A percentile compares a stretch with the other conserved stretches of the same genome.
These are phyloP conservation scores for Mantis religiosa DNA, from an alignment of 2,888 invertebrate species.

Conservation along the genomic window DNA sequence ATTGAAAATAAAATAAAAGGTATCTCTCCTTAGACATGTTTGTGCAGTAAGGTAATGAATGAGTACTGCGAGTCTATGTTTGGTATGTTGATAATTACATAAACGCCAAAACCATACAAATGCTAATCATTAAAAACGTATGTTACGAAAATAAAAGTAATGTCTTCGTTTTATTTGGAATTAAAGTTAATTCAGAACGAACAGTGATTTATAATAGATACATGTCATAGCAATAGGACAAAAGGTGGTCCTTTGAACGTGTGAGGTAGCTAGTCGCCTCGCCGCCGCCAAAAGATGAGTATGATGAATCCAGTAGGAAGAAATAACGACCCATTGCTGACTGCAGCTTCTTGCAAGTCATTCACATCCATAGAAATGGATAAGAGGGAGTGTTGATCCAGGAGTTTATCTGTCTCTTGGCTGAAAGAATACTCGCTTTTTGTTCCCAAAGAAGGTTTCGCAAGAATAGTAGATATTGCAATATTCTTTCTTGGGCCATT, in stretches of 20 bases:
- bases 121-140: neutral
- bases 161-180: neutral
- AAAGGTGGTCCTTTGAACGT: neutral
- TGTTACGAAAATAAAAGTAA: neutral
- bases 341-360: slow-evolving; percentile 5
- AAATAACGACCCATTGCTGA: neutral
- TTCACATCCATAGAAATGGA: neutral
- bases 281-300: neutral
- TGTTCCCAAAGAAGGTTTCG: neutral
- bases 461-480: neutral
- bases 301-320: neutral
- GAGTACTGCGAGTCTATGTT: neutral
- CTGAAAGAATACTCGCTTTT: neutral
- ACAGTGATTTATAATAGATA: neutral
- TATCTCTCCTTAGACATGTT: too few species aligned
- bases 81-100: neutral
- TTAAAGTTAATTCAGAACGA: neutral
- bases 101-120: neutral
- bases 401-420: neutral
- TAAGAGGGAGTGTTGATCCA: neutral
- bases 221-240: neutral
- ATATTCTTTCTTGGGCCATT: neutral
- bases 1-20: too few species aligned
- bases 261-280: neutral
- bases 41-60: too few species aligned